Percentiles rank a stretch among this genome's conserved stretches.
These are phyloP conservation scores for Apostichopus parvimensis DNA, from an alignment of 35 echinoderm and acorn worm genomes.

Conservation along the genomic window DNA sequence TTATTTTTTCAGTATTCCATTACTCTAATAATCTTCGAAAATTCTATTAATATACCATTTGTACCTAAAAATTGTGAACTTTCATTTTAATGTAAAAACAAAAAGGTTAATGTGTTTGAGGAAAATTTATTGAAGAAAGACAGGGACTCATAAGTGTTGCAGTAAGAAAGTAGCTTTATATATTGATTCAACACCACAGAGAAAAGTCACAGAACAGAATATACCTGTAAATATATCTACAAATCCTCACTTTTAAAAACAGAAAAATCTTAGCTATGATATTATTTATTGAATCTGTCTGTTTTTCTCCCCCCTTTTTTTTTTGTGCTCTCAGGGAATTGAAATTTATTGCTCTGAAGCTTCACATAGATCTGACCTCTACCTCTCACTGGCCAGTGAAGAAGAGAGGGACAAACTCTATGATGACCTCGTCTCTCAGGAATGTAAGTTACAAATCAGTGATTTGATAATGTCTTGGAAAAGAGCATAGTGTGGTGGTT, in stretches of 20 bases:
- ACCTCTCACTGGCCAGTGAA: constrained; percentile 67
- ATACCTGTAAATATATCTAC: not conserved
- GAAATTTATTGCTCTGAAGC: constrained; percentile 88
- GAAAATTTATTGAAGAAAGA: too few species aligned
- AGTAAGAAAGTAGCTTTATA: not conserved
- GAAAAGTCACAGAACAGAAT: not conserved
- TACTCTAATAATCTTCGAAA: too few species aligned
- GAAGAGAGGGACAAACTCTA: constrained; percentile 87
- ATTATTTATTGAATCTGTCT: too few species aligned
- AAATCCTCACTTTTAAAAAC: not conserved
- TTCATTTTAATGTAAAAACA: too few species aligned
- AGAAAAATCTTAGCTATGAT: not conserved
- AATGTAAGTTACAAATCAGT: constrained; percentile 50
- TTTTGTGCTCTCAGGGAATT: constrained; percentile 62
- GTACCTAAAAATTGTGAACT: too few species aligned
- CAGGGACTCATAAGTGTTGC: too few species aligned
- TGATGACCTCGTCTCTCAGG: constrained; percentile 66
- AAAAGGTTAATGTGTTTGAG: too few species aligned
- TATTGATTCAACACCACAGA: not conserved
- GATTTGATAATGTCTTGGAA: not conserved
- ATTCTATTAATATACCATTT: too few species aligned
- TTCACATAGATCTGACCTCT: constrained; percentile 81
- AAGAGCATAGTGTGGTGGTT: not conserved
- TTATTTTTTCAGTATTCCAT: too few species aligned
- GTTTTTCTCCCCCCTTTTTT: not conserved